Base-by-base conservation (phyloP, 2,888 invertebrate species). In the Ganaspis brasiliensis region DNA sequence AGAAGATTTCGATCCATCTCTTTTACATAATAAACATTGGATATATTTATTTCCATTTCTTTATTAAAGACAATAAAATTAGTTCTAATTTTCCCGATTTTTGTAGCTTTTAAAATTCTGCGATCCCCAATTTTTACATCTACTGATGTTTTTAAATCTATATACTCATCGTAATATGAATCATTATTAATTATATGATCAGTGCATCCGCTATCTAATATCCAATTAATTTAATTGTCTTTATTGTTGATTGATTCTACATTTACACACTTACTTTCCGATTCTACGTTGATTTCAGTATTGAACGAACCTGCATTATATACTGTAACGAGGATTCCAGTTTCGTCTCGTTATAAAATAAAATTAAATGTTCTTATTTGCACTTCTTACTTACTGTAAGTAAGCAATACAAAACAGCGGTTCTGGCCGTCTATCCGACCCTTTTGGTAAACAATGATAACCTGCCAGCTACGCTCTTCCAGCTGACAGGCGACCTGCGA, bases 1-100 rank as follows among this genome's bases (percentile, higher is more conserved):
- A 79, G 73, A 26, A 79, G 52, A 56, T 76, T 79, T 49, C 40
- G 67, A 52, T 79, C 70, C 67, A 79, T 76, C 12, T 75, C 59
- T 76, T 76, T 72, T 1, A 77, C 79, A 74, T 45, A 74, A 52
- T 55, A 74, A 26, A 76, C 79, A 76, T 79, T 76, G 5, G 49
- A 6, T 16, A 49, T 49, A 16, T 49, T 49, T n/a, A 49, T 16
- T 16, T n/a, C n/a, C 16, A 2, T 49, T 16, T 49, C 16, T 49
- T 16, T 16, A 6, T 16, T 16, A 1, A 16, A 16, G 5, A 49
- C n/a, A n/a, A n/a, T n/a, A n/a, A n/a, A n/a, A n/a, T n/a, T n/a
- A n/a, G n/a, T n/a, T n/a, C n/a, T n/a, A 16, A 49, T 16, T 49
- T n/a, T 49, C n/a, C 49, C 49, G n/a, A 49, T 49, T 16, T 49